Evolutionary conservation across 2,888 invertebrate species (phyloP), one percentile per base, ranked within the genome.

Genomic region (Trichogramma evanescens): DNA sequence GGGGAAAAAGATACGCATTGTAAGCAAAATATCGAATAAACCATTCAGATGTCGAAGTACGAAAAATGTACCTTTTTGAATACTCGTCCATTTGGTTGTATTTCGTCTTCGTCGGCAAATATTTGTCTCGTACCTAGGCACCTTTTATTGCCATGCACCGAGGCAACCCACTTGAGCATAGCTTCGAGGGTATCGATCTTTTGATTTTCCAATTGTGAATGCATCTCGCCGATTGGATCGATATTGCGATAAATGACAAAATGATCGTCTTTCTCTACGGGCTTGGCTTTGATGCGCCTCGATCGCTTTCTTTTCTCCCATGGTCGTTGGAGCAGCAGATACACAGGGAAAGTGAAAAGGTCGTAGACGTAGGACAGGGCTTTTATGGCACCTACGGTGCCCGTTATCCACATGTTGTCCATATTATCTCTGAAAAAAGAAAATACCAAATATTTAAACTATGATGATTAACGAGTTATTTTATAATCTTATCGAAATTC

Each of bases 91-190:
- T 95, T 95, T 1, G 92, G 88, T 77, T 98, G 97, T 9, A 88
- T 80, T 77, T 99, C 98, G 74, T 97, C 95, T 75, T 95, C 93
- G 78, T 96, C 97, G 61, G 90, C 88, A 50, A 95, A 82, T 69
- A 96, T 89, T 70, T 94, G 87, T 58, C 97, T 83, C 0, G 95
- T 95, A 53, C 97, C 97, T 65, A 96, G 83, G 70, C 93, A 94
- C 59, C 83, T 85, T 69, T 88, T 88, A 52, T 84, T 82, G 6
- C 84, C 83, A 80, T 91, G 90, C 67, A 86, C 83, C 68, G 84
- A 84, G 50, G 88, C 85, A 43, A 93, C 89, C 72, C 88, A 89
- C 39, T 85, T 84, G 71, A 96, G 85, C 82, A 95, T 87, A 76
- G 89, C 86, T 72, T 90, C 90, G 83, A 93, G 85, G 42, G 92